These are phyloP conservation scores for Aquatica leii DNA, from an alignment of 2,888 invertebrate species.

Conservation along the genomic window DNA sequence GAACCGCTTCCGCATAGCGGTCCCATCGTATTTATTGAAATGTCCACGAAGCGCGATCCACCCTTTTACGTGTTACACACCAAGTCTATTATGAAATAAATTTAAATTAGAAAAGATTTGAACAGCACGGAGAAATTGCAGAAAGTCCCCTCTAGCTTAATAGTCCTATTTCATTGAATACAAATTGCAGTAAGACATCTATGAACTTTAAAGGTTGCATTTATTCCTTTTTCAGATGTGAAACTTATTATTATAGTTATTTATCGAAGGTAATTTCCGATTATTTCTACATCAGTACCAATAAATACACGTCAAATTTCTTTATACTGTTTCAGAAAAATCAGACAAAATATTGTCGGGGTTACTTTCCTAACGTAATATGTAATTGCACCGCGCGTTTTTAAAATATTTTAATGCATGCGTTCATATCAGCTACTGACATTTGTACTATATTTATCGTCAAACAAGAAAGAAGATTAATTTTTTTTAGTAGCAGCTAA, in stretches of 20 bases:
- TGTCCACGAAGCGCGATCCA: constrained; percentile 18
- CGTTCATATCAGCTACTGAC: no score
- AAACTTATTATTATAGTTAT: constrained; percentile 9
- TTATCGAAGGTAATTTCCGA: constrained; percentile 7
- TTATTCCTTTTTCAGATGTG: constrained; percentile 3
- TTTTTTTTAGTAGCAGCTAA: no score
- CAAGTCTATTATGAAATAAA: constrained; percentile 22
- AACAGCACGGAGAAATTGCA: constrained; percentile 16
- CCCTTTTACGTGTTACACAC: constrained; percentile 19
- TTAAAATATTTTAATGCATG: no score
- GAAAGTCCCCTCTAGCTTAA: constrained; percentile 7
- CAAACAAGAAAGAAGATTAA: no score
- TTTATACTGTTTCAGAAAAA: no score
- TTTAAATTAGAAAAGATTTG: constrained; percentile 6
- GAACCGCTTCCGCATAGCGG: constrained; percentile 56
- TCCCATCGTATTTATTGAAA: constrained; percentile 16
- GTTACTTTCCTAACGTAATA: no score
- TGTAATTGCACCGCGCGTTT: no score
- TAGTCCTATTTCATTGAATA: constrained; percentile 9
- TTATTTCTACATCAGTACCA: constrained; percentile 4
- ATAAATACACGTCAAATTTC: background rate
- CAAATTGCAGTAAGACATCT: constrained; percentile 14
- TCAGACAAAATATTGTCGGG: no score
- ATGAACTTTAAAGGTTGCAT: constrained; percentile 15
- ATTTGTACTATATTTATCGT: no score